Evolutionary conservation across 1,140 invertebrate genomes (phyloP), one percentile per base, ranked within the genome.

Genomic region (Sitobion miscanthi): DNA sequence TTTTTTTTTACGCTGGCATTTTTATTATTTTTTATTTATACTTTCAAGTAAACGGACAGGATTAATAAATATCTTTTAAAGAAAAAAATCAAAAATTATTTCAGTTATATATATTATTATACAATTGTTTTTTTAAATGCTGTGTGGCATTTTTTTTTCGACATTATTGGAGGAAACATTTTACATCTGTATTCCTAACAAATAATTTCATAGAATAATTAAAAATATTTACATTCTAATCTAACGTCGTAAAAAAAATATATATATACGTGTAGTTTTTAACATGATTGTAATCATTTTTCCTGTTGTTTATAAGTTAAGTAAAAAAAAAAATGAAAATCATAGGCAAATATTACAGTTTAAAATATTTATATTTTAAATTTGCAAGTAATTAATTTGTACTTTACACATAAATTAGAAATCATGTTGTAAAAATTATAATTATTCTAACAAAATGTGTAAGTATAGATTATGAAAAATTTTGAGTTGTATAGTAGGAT

Each of bases 1-100:
- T 93, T 93, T 93, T 92, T 92, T 92, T 93, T 93, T 93, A 85
- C 11, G 35, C 82, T 93, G 77, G 82, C n/a, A 93, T 93, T 93
- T 93, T 93, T 93, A 93, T 93, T 93, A 93, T 93, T 93, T 93
- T 89, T 93, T 93, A 93, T 93, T 93, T 93, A 86, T 93, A 92
- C 91, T 93, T 93, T 86, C 91, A 92, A 93, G 11, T 83, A 86
- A 93, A 57, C 25, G 82, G 91, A 93, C 91, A 93, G 91, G 82
- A 93, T 93, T 86, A 86, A 85, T 85, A 93, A 93, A 93, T 85
- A 52, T 92, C 54, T 83, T 38, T 47, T 47, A 86, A 77, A 83
- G 45, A 83, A 83, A 93, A 83, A 83, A 86, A 92, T 92, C 45
- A 85, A 93, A 85, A 93, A 82, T 82, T 82, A 82, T 91, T 92